Conservation (phyloP, 2,797 vertebrate species). For the Xenopus petersii region DNA sequence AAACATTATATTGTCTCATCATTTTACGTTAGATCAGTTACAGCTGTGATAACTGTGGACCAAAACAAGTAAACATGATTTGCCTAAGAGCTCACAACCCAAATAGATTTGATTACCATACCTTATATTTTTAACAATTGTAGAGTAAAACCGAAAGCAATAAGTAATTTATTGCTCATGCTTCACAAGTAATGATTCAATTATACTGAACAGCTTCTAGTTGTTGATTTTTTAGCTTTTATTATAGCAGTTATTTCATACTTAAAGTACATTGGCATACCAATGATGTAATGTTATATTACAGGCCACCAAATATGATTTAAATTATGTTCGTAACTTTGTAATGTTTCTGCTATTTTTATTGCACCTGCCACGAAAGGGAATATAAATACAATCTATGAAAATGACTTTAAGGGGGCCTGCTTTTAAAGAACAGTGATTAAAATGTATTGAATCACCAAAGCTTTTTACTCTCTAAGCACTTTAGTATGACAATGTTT, state of each 20-base stretch:
- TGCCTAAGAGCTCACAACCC: no score
- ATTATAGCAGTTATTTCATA: background rate
- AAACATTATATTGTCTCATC: no score
- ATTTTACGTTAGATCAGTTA: no score
- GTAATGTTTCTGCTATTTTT: constrained; percentile 3
- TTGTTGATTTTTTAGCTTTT: no score
- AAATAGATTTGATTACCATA: no score
- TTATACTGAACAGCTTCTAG: no score
- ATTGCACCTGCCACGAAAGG: constrained; percentile 7
- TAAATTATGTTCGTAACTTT: constrained; percentile 10
- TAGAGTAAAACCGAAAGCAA: no score
- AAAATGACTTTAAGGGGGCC: constrained; percentile 29
- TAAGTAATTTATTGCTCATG: no score
- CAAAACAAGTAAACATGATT: no score
- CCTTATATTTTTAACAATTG: no score
- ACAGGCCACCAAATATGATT: background rate
- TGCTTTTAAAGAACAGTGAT: constrained; percentile 7
- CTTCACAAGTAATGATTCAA: no score
- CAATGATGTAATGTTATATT: background rate
- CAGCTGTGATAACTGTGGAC: no score
- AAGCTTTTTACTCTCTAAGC: constrained; percentile 13
- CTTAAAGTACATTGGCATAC: background rate
- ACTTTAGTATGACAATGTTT: constrained; percentile 15
- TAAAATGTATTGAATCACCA: constrained; percentile 29
- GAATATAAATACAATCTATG: constrained; percentile 27